Base-by-base conservation (phyloP, 37 sponge, comb jelly and placozoan species). In the Ephydatia muelleri region DNA sequence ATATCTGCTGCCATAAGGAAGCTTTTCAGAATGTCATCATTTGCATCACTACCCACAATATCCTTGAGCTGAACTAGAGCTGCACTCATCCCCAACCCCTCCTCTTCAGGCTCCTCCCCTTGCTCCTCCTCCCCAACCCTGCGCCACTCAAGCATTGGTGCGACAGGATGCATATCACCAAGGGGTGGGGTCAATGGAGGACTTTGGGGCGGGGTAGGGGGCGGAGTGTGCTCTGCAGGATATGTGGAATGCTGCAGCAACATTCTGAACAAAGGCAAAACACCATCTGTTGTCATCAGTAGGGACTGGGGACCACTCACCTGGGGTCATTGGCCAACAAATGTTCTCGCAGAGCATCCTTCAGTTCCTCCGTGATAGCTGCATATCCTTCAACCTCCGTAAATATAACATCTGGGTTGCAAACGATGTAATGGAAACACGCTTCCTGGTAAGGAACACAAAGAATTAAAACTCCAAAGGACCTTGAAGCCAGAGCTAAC, bases 1-100 rank as follows among this genome's bases (percentile, higher is more conserved):
- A 91, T 83, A 70, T 91, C 91, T n/a, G 91, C 91, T n/a, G 80
- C 81, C 27, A 91, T 1, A 33, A 91, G 79, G 0, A 84, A n/a
- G 21, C 78, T 83, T 30, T 70, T 71, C 27, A 91, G 57, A 0
- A 78, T 35, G 0, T 91, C 91, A 5, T 87, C 87, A 21, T 48
- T 34, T 12, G 83, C 70, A 29, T 87, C 91, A 3, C 14, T 77
- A 13, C 87, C 87, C 21, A 89, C 80, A 12, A 91, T 72, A 3
- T 6, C 80, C 76, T 79, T 72, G 36, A 90, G 70, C 43, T 90
- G 39, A 21, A 68, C 75, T 3, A 90, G 48, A 28, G 83, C 83
- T 5, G 69, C 71, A 13, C 78, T 37, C 38, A 82, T 79, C 25
- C 28, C 73, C 6, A 73, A 11, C 22, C 70, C 57, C 29, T 81